phyloP scores from a whole-genome alignment of 1,140 invertebrate species.

The Gonatopus flavifemur region DNA sequence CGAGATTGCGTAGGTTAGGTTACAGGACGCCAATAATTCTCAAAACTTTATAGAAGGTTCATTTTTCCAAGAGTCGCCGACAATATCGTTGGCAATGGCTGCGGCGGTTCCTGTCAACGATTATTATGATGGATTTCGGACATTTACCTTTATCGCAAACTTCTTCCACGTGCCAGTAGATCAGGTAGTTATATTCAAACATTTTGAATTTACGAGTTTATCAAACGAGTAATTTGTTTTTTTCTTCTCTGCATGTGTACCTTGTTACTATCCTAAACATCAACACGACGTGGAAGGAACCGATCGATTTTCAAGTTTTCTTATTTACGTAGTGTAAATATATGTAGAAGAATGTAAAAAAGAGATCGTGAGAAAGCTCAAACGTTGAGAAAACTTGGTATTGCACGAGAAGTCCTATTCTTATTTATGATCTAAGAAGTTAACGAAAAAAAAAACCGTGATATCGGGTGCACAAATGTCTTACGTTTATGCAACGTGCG shows the following conservation, averaged over 20 bases:
- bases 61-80: no score
- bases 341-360: not conserved
- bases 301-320: slow-evolving; percentile 11
- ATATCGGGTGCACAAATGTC: not conserved
- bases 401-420: not conserved
- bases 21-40: no score
- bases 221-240: slow-evolving; percentile 6
- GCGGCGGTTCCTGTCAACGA: slow-evolving; percentile 31
- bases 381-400: not conserved
- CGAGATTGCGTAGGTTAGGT: no score
- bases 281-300: not conserved
- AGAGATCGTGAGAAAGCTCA: not conserved
- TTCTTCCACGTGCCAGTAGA: slow-evolving; percentile 63
- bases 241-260: slow-evolving; percentile 11
- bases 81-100: slow-evolving; percentile 35
- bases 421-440: not conserved
- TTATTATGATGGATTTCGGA: slow-evolving; percentile 62
- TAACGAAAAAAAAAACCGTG: not conserved
- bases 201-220: not conserved
- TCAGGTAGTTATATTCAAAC: slow-evolving; percentile 58
- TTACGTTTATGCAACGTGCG: no score
- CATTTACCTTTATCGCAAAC: slow-evolving; percentile 63
- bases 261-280: slow-evolving; percentile 6
- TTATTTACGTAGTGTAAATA: not conserved
- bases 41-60: no score